Evolutionary conservation across 2,113 vertebrate genomes (phyloP).

Genomic region (Equus quagga): DNA sequence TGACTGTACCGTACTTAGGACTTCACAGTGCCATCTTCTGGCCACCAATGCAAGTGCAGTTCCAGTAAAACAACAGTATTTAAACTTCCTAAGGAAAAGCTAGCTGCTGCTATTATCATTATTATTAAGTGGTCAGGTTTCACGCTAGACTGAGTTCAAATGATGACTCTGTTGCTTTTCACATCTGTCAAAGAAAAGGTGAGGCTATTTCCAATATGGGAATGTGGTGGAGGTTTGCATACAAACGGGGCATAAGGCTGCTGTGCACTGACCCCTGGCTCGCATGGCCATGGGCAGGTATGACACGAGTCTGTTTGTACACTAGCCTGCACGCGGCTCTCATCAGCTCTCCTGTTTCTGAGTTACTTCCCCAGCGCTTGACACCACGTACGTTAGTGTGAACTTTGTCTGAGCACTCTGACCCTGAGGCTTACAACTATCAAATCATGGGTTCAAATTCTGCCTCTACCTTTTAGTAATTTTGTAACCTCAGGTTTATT

Average conservation of each 20-base stretch:
- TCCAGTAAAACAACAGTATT: not conserved
- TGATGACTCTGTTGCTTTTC: not conserved
- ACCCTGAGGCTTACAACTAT: not conserved
- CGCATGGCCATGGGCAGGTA: rapidly evolving
- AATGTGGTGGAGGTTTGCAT: not conserved
- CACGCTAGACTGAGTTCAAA: not conserved
- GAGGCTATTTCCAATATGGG: not conserved
- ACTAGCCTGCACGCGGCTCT: not conserved
- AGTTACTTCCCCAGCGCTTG: not conserved
- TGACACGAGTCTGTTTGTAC: not conserved
- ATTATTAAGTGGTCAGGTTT: rapidly evolving
- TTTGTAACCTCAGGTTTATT: not conserved
- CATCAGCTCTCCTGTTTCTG: not conserved
- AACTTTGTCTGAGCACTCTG: not conserved
- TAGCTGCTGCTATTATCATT: not conserved
- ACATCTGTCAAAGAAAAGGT: not conserved
- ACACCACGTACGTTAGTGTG: not conserved
- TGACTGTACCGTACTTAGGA: not conserved
- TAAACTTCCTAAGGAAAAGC: not conserved
- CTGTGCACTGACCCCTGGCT: rapidly evolving
- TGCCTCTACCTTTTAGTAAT: not conserved
- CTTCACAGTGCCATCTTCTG: slow-evolving; percentile 71
- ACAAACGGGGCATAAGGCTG: not conserved
- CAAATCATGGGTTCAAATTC: not conserved
- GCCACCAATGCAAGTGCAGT: not conserved